Evolutionary conservation across 1,140 invertebrate species (phyloP), one percentile per base, ranked within the genome.

Genomic region (Cydia amplana): DNA sequence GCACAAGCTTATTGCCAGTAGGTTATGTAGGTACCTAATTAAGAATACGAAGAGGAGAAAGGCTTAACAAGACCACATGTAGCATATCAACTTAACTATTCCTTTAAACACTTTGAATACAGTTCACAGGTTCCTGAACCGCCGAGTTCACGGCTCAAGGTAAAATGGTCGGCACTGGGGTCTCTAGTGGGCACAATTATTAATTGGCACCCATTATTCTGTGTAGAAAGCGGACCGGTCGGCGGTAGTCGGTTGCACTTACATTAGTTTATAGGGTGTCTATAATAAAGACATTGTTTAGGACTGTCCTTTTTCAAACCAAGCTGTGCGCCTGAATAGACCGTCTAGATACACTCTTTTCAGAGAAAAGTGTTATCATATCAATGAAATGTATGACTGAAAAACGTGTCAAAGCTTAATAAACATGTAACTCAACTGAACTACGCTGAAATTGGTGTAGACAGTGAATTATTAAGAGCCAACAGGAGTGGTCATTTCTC

Each of bases 131-230:
- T 60, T 60, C 55, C 9, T 60, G 55, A 60, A 70, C 65, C 32
- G 3, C n/a, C n/a, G 10, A 32, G 28, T 36, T 36, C 64, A 67
- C 28, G 14, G 65, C 12, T 40, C 32, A 18, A 18, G 36, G 10
- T 70, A 40, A 23, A 18, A 4, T 70, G 65, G 65, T 36, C 36
- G n/a, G n/a, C 4, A n/a, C 16, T 70, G 32, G 32, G 65, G n/a
- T 36, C 32, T 18, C 32, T 36, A 70, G 65, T 36, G 36, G 32
- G 65, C n/a, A 70, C 65, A 70, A 70, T 70, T 70, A 70, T 70
- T 70, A 70, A 70, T 70, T 70, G 65, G 32, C 28, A 70, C 65
- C 65, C 65, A 70, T 70, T 70, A 70, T 70, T 70, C 55, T 43
- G 32, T 70, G 65, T 32, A 70, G 65, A 70, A 70, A 70, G 65